Base-by-base conservation (phyloP, 2,797 vertebrate species). In the Philypnodon macrostomus region DNA sequence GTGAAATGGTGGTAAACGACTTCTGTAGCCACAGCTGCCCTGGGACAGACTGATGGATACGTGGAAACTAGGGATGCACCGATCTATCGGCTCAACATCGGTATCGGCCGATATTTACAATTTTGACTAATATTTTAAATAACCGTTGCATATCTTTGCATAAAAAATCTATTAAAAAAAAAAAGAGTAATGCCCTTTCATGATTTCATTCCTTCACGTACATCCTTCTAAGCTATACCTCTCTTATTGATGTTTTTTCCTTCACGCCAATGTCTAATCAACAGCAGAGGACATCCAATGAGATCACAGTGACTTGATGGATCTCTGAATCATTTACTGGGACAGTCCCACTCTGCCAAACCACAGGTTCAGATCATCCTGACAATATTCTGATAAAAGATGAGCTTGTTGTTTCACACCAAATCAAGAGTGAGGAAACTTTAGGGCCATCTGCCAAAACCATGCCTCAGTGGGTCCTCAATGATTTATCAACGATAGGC, bases 301-400 rank as follows among this genome's bases (percentile, higher is more conserved):
- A 75, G 72, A 89, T 88, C 83, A 71, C 80, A 86, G 83, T 77
- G 61, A 68, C 73, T 83, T 87, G 87, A 90, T 87, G 79, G 83
- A 90, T 88, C 73, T 76, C 67, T 81, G 78, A 87, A 87, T 87
- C 81, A 90, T 90, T 87, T 85, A 90, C 79, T 88, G 61, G 74
- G 81, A 77, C 67, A 74, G 70, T 65, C 84, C 82, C 69, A 56
- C 80, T 67, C 76, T 70, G 68, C 75, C 68, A 82, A 75, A 86
- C 80, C 75, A 27, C 78, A 68, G 53, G 34, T 58, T 60, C 31
- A 17, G 58, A 80, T 77, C 78, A 70, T 70, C 64, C 58, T 52
- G 69, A 59, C 77, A 79, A 84, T 69, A 42, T 73, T 64, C 58
- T 77, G 76, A 85, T 75, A 86, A 85, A 73, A 73, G 74, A 82